Evolutionary conservation across 1,140 invertebrate species (phyloP).

Genomic region (Hydropsyche tenuis): DNA sequence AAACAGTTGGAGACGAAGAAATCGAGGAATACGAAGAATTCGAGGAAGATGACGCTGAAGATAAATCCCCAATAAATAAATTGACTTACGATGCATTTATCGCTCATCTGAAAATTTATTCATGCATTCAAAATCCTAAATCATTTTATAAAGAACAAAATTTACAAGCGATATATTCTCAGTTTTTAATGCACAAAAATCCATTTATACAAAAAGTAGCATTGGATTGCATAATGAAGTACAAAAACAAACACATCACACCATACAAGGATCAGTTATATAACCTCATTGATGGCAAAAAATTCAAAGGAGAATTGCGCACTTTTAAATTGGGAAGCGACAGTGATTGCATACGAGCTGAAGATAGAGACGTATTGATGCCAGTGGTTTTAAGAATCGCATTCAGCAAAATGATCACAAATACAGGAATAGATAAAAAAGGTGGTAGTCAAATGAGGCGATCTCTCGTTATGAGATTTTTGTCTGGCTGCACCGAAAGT

Average conservation of each 20-base stretch:
- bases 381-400: slow-evolving; percentile 85
- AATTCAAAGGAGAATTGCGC: slow-evolving; percentile 83
- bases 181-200: slow-evolving; percentile 81
- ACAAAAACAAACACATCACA: slow-evolving; percentile 75
- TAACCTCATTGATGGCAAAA: slow-evolving; percentile 84
- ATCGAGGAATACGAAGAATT: slow-evolving; percentile 49
- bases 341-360: slow-evolving; percentile 68
- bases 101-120: slow-evolving; percentile 77
- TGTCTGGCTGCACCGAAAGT: slow-evolving; percentile 78
- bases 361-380: slow-evolving; percentile 78
- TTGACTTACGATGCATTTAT: slow-evolving; percentile 70
- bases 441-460: slow-evolving; percentile 71
- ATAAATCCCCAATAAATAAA: slow-evolving; percentile 59
- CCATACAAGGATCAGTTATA: slow-evolving; percentile 81
- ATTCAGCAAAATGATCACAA: slow-evolving; percentile 87
- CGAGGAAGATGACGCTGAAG: slow-evolving; percentile 53
- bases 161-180: slow-evolving; percentile 76
- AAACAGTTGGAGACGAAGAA: slow-evolving; percentile 47
- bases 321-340: slow-evolving; percentile 79
- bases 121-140: slow-evolving; percentile 81
- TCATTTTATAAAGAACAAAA: slow-evolving; percentile 78
- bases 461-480: slow-evolving; percentile 81
- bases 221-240: slow-evolving; percentile 83
- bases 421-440: slow-evolving; percentile 77
- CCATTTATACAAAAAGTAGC: slow-evolving; percentile 81